These are phyloP conservation scores for Anseranas semipalmata DNA, from an alignment of 2,113 vertebrate genomes.

Conservation along the genomic window DNA sequence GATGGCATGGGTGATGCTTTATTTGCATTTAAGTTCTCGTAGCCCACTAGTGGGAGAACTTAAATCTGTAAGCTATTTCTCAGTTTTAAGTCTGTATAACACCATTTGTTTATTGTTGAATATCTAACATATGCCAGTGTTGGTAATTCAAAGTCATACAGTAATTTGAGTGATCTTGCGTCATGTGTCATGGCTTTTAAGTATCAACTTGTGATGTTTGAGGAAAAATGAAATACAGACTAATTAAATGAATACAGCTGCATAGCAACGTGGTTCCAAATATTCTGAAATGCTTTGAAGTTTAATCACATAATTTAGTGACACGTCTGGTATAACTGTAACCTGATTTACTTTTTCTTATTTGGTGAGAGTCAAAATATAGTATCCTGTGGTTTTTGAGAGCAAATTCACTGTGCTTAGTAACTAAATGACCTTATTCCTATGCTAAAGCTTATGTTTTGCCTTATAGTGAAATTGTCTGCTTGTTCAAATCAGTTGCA, in stretches of 20 bases:
- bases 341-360: slow-evolving; percentile 18
- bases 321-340: slow-evolving; percentile 14
- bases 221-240: slow-evolving; percentile 71
- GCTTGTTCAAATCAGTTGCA: background rate
- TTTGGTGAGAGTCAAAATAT: background rate
- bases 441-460: background rate
- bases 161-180: slow-evolving; percentile 79
- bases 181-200: slow-evolving; percentile 74
- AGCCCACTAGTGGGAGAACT: slow-evolving; percentile 52
- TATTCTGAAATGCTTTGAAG: slow-evolving; percentile 42
- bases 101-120: slow-evolving; percentile 80
- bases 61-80: slow-evolving; percentile 70
- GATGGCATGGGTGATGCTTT: background rate
- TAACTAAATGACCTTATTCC: background rate
- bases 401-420: background rate
- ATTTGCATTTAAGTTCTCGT: background rate
- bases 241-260: slow-evolving; percentile 68
- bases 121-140: slow-evolving; percentile 75
- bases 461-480: slow-evolving; percentile 13
- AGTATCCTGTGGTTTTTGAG: background rate
- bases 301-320: slow-evolving; percentile 18
- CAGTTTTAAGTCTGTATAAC: slow-evolving; percentile 73
- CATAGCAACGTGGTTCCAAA: slow-evolving; percentile 43
- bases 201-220: slow-evolving; percentile 72
- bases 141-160: slow-evolving; percentile 78